These are phyloP conservation scores for Ctenoplectra terminalis DNA, from an alignment of 1,140 invertebrate genomes.

Conservation along the genomic window DNA sequence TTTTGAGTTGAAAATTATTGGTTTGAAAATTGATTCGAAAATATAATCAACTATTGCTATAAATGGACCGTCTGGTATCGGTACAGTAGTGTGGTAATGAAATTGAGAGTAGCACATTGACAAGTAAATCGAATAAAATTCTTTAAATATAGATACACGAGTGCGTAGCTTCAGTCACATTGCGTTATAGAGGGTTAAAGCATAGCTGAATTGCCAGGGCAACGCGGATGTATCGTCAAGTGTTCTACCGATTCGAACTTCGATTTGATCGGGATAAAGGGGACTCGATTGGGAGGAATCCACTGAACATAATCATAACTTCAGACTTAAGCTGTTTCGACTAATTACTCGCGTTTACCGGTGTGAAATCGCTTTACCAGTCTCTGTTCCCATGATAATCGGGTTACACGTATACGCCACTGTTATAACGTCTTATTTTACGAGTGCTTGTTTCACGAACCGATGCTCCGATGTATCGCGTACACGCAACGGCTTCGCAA, in stretches of 20 bases:
- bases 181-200: too few relatives aligned
- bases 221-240: background rate
- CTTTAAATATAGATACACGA: too few relatives aligned
- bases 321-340: constrained; percentile 30
- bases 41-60: too few relatives aligned
- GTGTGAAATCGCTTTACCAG: constrained; percentile 32
- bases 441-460: constrained; percentile 2
- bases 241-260: background rate
- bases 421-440: constrained; percentile 41
- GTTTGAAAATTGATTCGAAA: too few relatives aligned
- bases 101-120: too few relatives aligned
- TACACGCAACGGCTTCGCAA: background rate
- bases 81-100: too few relatives aligned
- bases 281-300: background rate
- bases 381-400: constrained; percentile 17
- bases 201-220: background rate
- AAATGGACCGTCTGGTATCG: too few relatives aligned
- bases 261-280: constrained; percentile 8
- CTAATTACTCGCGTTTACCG: constrained; percentile 36
- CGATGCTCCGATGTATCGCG: constrained; percentile 1
- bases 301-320: constrained; percentile 32
- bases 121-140: too few relatives aligned
- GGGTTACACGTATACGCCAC: constrained; percentile 9
- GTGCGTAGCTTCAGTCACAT: too few relatives aligned
- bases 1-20: too few relatives aligned